A percentile compares a stretch with the other conserved stretches of the same genome.
Evolutionary conservation across 2,797 vertebrate species (phyloP).

Genomic region (Staurois parvus): DNA sequence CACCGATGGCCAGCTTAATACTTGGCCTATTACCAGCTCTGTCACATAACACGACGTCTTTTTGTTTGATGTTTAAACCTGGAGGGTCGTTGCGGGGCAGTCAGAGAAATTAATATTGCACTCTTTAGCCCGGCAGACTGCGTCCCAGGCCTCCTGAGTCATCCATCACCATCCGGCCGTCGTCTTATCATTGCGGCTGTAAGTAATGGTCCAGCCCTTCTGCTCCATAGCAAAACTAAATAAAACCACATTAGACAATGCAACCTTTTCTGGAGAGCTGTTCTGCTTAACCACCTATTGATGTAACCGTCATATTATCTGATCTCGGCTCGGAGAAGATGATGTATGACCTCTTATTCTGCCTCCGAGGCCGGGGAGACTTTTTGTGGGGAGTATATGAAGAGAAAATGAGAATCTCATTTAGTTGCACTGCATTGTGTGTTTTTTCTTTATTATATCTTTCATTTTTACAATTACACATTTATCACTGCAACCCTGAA

Average conservation of each 20-base stretch:
- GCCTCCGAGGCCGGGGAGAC: conserved; percentile 4
- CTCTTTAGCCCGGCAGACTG: not conserved
- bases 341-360: conserved; percentile 21
- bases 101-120: conserved; percentile 2
- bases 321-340: conserved; percentile 33
- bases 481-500: conserved; percentile 36
- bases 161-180: not conserved
- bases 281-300: conserved; percentile 35
- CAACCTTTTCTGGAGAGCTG: conserved; percentile 1
- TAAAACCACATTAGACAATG: conserved; percentile 27
- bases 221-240: not conserved
- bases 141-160: not conserved
- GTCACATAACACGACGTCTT: not conserved
- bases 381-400: conserved; percentile 45
- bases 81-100: not conserved
- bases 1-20: no score
- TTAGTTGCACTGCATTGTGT: conserved; percentile 4
- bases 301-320: conserved; percentile 55
- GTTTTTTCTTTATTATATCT: conserved; percentile 5
- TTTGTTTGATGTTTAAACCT: not conserved
- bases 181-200: conserved; percentile 3
- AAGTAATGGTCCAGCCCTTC: not conserved
- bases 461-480: conserved; percentile 46
- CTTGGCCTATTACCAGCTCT: not conserved
- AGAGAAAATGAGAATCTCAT: conserved; percentile 47